A percentile compares a stretch with the other conserved stretches of the same genome.
Conservation (phyloP, 2,797 vertebrate genomes). For the Myotis planiceps region DNA sequence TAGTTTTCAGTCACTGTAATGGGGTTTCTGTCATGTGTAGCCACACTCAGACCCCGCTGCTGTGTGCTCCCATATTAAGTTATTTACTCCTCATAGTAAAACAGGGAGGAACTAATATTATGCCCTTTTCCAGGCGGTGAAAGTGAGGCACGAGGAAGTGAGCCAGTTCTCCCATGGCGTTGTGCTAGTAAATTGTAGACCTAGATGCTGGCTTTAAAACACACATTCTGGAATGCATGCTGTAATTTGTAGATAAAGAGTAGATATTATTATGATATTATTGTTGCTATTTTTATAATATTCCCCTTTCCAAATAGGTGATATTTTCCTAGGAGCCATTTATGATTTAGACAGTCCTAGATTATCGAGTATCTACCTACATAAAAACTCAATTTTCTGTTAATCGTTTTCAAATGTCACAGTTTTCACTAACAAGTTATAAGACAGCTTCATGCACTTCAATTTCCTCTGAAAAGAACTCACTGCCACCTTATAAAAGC, state of each 20-base stretch:
- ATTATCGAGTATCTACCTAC: constrained; percentile 67
- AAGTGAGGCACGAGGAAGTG: background rate
- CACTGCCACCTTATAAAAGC: constrained; percentile 38
- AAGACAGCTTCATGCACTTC: constrained; percentile 47
- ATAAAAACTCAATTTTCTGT: constrained; percentile 65
- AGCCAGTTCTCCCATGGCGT: background rate
- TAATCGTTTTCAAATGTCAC: constrained; percentile 74
- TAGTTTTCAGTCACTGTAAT: background rate
- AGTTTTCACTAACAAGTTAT: constrained; percentile 50
- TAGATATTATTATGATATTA: background rate
- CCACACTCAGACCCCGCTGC: background rate
- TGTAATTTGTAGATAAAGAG: constrained; percentile 37
- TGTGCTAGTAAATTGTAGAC: background rate
- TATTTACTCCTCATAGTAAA: background rate
- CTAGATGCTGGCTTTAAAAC: background rate
- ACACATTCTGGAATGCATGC: background rate
- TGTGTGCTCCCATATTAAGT: background rate
- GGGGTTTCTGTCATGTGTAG: background rate
- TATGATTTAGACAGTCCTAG: constrained; percentile 63
- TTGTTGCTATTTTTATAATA: constrained; percentile 49
- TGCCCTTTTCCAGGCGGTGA: background rate
- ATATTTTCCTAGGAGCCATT: constrained; percentile 51
- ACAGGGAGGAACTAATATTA: background rate
- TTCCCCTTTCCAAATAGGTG: constrained; percentile 28
- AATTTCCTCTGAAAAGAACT: constrained; percentile 64